A percentile compares a stretch with the other conserved stretches of the same genome.
phyloP scores from a whole-genome alignment of 2,888 invertebrate genomes.

The Megalurothrips usitatus region DNA sequence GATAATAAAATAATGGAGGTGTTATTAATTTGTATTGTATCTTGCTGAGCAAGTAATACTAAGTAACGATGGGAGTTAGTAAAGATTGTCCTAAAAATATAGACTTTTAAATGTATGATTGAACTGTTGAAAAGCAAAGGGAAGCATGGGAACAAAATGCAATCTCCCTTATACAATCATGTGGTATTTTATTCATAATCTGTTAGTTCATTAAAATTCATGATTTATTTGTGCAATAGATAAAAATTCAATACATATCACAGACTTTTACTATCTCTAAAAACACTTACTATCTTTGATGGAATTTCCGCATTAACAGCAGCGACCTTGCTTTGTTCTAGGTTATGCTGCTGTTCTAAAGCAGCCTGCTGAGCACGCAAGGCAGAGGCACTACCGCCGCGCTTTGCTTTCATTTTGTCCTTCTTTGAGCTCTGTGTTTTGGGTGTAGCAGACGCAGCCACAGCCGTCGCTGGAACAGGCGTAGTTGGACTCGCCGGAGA shows the following conservation, averaged over 20 bases:
- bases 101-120: neutral
- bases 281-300: conserved; percentile 10
- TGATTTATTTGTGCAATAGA: neutral
- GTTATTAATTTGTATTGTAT: neutral
- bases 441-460: neutral
- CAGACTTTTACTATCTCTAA: neutral
- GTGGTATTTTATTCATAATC: neutral
- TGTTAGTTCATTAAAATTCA: neutral
- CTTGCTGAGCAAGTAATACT: no score
- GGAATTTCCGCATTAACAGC: conserved; percentile 1
- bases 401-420: neutral
- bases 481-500: conserved; percentile 32
- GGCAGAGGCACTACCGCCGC: neutral
- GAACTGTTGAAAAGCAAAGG: neutral
- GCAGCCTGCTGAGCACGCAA: neutral
- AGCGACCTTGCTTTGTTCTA: conserved; percentile 1
- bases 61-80: no score
- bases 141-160: neutral
- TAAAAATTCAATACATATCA: neutral
- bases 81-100: no score
- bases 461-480: conserved; percentile 31
- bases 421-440: neutral
- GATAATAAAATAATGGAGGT: neutral
- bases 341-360: neutral
- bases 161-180: neutral